Conservation (phyloP, 2,113 vertebrate species). For the Halcyon senegalensis region DNA sequence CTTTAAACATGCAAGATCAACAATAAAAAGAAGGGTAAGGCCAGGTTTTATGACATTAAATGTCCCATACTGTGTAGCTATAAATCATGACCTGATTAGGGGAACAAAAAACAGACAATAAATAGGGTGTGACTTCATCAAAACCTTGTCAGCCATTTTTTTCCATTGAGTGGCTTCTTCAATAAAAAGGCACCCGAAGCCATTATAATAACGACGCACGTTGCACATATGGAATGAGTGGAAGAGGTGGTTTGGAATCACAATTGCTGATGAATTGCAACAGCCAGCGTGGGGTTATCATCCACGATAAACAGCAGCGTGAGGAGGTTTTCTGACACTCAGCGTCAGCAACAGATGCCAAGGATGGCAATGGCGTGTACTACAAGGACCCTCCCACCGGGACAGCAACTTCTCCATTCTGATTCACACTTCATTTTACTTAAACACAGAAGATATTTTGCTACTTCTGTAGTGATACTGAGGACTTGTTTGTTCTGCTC, state of each 20-base stretch:
- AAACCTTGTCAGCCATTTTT: neutral
- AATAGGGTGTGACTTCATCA: neutral
- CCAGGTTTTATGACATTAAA: neutral
- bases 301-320: fast-evolving
- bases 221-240: fast-evolving
- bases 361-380: fast-evolving
- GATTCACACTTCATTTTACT: neutral
- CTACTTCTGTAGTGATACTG: neutral
- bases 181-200: neutral
- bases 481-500: neutral
- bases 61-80: fast-evolving
- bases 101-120: neutral
- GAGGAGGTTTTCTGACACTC: neutral
- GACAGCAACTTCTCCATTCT: neutral
- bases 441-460: neutral
- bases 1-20: neutral
- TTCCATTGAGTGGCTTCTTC: neutral
- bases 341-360: neutral
- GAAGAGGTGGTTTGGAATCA: neutral
- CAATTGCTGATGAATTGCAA: neutral
- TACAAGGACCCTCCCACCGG: fast-evolving
- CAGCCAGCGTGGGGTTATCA: neutral
- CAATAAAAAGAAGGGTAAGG: neutral
- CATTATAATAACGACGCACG: fast-evolving
- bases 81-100: neutral